Evolutionary conservation across 1,140 invertebrate species (phyloP).

Genomic region (Diorhabda sublineata): DNA sequence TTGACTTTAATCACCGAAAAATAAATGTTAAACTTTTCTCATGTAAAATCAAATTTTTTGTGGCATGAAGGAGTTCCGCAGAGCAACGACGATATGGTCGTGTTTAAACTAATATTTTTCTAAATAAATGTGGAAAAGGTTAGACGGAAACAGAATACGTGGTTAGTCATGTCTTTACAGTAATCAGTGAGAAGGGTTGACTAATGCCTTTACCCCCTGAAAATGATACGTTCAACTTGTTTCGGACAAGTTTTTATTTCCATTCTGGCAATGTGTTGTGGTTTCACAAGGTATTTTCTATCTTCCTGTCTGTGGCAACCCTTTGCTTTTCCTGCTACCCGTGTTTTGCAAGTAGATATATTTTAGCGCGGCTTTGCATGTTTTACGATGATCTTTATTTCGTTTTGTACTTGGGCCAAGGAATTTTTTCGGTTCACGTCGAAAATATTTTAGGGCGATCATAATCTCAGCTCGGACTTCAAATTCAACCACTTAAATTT

Average conservation of each 20-base stretch:
- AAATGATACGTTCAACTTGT: slow-evolving; percentile 7
- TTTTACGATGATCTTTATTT: neutral
- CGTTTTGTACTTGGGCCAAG: neutral
- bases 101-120: neutral
- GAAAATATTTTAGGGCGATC: neutral
- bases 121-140: slow-evolving; percentile 8
- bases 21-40: too few species aligned
- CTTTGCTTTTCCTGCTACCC: neutral
- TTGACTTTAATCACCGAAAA: too few species aligned
- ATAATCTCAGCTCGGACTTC: neutral
- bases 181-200: slow-evolving; percentile 13
- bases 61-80: too few species aligned
- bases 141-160: slow-evolving; percentile 10
- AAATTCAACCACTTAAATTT: too few species aligned
- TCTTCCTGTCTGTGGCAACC: neutral
- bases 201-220: slow-evolving; percentile 7
- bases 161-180: slow-evolving; percentile 11
- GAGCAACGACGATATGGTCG: too few species aligned
- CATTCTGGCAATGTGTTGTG: slow-evolving; percentile 11
- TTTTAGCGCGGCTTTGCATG: neutral
- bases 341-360: neutral
- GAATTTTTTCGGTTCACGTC: neutral
- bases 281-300: slow-evolving; percentile 14
- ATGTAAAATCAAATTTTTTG: too few species aligned
- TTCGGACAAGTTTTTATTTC: slow-evolving; percentile 8